Base-by-base conservation (phyloP, 2,888 invertebrate species). In the Timandra comae region DNA sequence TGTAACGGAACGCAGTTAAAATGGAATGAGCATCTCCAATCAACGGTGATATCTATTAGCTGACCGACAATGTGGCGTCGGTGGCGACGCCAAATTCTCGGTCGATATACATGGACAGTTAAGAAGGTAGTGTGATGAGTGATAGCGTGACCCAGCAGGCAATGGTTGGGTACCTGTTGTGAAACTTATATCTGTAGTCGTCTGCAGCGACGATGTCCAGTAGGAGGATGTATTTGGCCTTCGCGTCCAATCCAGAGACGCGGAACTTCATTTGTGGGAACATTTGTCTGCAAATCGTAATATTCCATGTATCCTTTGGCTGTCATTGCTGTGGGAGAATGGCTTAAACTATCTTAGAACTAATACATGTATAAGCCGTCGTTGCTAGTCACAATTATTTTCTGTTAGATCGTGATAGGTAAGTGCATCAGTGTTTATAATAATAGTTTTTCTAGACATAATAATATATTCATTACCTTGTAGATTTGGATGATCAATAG, bases 201-300 rank as follows among this genome's bases (percentile, higher is more conserved):
- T 99, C 99, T 48, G 98, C 97, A 29, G 98, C 97, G 62, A 98
- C 97, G 82, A 99, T 97, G 90, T 99, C 99, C 93, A 99, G 91
- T 65, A 99, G 91, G 47, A 99, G 91, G 84, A 98, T 98, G 91
- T 99, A 99, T 89, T 99, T 99, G 75, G 98, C 96, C 88, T 98
- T 96, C 80, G 97, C 94, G 90, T 99, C 98, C 88, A 99, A 88
- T 63, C 99, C 99, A 73, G 96, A 95, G 66, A 99, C 95, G 75
- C 98, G 94, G 87, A 98, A 98, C 91, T 98, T 98, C 94, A 96
- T 98, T 88, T 99, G 97, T 69, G 99, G 99, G 88, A 99, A 99
- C 96, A 99, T 99, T 91, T 99, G 97, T 90, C 98, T 99, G 92
- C 48, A 92, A 89, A 73, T 16, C 6, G n/a, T n/a, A n/a, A n/a